These are phyloP conservation scores for Nasonia oneida DNA, from an alignment of 2,888 invertebrate species.

Conservation along the genomic window DNA sequence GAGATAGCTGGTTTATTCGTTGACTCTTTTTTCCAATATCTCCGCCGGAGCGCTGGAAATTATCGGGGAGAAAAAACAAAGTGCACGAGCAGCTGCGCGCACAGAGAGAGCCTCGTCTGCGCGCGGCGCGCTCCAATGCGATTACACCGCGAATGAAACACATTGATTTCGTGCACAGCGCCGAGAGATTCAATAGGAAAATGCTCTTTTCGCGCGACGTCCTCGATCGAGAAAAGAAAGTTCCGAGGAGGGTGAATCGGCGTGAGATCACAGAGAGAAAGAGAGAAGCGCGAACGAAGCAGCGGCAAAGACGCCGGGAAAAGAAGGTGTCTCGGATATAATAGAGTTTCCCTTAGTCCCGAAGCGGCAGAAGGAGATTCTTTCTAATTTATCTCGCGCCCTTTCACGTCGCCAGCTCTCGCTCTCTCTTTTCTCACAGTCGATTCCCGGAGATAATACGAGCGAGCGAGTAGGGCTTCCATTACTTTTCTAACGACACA, in stretches of 20 bases:
- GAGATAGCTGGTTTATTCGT: not conserved
- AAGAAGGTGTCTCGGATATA: conserved; percentile 69
- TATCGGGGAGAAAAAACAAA: too few relatives aligned
- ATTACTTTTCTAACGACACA: conserved; percentile 79
- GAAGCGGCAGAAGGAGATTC: conserved; percentile 70
- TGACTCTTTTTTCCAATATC: not conserved
- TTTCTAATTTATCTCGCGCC: conserved; percentile 74
- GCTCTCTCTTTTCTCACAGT: conserved; percentile 55
- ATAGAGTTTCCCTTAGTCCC: conserved; percentile 73
- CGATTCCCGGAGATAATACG: conserved; percentile 74
- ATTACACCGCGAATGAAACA: conserved; percentile 27
- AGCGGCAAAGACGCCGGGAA: conserved; percentile 48
- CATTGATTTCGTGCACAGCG: conserved; percentile 17
- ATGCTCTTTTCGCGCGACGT: conserved; percentile 37
- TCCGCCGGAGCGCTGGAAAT: too few relatives aligned
- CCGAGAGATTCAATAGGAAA: conserved; percentile 38
- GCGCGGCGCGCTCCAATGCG: not conserved
- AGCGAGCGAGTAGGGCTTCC: conserved; percentile 74
- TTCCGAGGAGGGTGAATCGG: conserved; percentile 35
- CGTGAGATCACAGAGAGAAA: conserved; percentile 58
- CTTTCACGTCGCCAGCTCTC: conserved; percentile 53
- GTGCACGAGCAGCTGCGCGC: too few relatives aligned
- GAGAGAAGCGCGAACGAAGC: conserved; percentile 6
- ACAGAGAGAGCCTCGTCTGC: too few relatives aligned
- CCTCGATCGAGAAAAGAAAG: conserved; percentile 28